These are phyloP conservation scores for Chionomys nivalis DNA, from an alignment of 2,113 vertebrate genomes.

Conservation along the genomic window DNA sequence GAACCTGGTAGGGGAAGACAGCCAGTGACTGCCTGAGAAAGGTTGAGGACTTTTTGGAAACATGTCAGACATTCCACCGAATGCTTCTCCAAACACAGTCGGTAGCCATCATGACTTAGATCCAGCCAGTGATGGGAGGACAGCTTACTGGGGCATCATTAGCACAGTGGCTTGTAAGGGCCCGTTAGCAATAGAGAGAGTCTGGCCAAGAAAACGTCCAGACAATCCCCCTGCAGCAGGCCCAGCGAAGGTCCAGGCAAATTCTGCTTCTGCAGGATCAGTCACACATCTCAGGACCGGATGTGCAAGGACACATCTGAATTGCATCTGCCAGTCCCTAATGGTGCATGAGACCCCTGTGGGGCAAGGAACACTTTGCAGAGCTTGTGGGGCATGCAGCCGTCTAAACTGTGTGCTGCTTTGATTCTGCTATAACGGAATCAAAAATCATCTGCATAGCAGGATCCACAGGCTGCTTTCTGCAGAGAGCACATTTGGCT, in stretches of 20 bases:
- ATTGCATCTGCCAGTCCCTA: neutral
- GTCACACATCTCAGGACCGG: neutral
- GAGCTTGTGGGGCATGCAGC: rapidly evolving
- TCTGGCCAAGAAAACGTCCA: neutral
- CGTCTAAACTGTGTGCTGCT: neutral
- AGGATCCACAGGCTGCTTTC: constrained; percentile 8
- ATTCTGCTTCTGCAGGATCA: no score
- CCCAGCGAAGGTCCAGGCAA: neutral
- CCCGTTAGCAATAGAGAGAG: neutral
- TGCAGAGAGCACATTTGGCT: neutral
- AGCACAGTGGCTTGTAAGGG: neutral
- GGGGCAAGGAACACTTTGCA: neutral
- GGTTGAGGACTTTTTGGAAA: neutral
- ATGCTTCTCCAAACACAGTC: neutral
- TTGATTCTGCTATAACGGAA: neutral
- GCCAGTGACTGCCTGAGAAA: neutral
- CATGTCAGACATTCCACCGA: neutral
- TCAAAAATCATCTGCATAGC: constrained; percentile 11
- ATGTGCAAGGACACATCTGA: neutral
- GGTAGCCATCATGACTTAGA: neutral
- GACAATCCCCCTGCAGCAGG: neutral
- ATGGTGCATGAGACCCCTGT: rapidly evolving
- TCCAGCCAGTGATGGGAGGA: neutral
- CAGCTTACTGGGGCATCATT: neutral
- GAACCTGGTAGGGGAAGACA: neutral